These are phyloP conservation scores for Tuberolachnus salignus DNA, from an alignment of 2,888 invertebrate genomes.

Conservation along the genomic window DNA sequence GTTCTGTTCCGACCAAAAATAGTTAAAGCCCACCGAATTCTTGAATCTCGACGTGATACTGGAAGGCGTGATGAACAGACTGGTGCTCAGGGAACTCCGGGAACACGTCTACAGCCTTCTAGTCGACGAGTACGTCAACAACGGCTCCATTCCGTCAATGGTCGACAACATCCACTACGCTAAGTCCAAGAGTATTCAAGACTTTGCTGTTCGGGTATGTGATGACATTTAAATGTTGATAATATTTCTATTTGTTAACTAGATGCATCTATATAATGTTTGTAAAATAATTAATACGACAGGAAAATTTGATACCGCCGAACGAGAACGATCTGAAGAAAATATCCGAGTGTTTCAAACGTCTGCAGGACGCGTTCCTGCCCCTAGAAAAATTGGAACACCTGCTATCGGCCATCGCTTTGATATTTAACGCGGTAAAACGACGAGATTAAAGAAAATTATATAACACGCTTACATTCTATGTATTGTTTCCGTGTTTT, in stretches of 20 bases:
- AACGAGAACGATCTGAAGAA: slow-evolving; percentile 75
- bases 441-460: no score
- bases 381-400: slow-evolving; percentile 92
- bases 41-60: slow-evolving; percentile 93
- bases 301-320: slow-evolving; percentile 78
- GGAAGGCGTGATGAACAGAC: slow-evolving; percentile 90
- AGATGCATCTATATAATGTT: neutral
- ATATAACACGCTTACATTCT: no score
- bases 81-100: slow-evolving; percentile 85
- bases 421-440: slow-evolving; percentile 76
- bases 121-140: slow-evolving; percentile 83
- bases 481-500: neutral
- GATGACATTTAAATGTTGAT: neutral
- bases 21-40: slow-evolving; percentile 87
- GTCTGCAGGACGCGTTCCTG: slow-evolving; percentile 88
- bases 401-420: slow-evolving; percentile 84
- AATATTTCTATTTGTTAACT: no score
- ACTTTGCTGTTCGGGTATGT: slow-evolving; percentile 73
- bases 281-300: slow-evolving; percentile 58
- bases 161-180: slow-evolving; percentile 75
- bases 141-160: slow-evolving; percentile 75
- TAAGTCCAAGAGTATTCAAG: slow-evolving; percentile 71
- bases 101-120: slow-evolving; percentile 83
- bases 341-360: slow-evolving; percentile 78
- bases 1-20: slow-evolving; percentile 60